Evolutionary conservation across 2,113 vertebrate species (phyloP).

Genomic region (Macquaria australasica): DNA sequence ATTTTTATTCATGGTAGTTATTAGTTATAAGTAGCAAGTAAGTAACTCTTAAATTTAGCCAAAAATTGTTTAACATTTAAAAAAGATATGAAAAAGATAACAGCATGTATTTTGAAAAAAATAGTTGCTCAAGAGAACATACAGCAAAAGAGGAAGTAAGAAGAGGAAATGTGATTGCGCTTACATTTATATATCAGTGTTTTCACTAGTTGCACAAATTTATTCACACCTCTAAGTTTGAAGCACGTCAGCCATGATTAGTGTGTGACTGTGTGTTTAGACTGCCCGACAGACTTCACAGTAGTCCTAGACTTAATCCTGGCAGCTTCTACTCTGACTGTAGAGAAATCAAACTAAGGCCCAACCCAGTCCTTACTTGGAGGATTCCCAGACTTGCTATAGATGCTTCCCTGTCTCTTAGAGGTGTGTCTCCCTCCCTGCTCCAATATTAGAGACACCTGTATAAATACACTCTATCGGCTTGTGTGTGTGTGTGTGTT

Average conservation of each 20-base stretch:
- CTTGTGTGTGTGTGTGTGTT: conserved; percentile 60
- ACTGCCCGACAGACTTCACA: background rate
- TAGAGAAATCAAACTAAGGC: conserved; percentile 27
- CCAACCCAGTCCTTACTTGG: conserved; percentile 28
- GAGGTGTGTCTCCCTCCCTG: conserved; percentile 53
- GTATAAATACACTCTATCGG: conserved; percentile 69
- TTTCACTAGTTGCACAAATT: background rate
- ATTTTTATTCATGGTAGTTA: background rate
- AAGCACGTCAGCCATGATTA: background rate
- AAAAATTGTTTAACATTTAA: background rate
- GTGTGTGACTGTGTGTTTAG: background rate
- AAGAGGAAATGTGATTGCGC: background rate
- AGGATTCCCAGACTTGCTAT: conserved; percentile 38
- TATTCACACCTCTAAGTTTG: background rate
- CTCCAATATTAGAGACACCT: conserved; percentile 69
- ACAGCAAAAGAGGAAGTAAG: too few relatives aligned
- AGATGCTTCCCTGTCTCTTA: conserved; percentile 67
- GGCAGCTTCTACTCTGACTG: conserved; percentile 11
- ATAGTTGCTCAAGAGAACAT: background rate
- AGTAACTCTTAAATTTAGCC: background rate
- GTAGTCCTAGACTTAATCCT: background rate
- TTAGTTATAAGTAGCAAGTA: background rate
- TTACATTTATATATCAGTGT: background rate
- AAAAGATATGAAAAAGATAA: background rate
- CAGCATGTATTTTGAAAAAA: background rate